phyloP scores from a whole-genome alignment of 2,888 invertebrate species.

The Lochmaea capreae region DNA sequence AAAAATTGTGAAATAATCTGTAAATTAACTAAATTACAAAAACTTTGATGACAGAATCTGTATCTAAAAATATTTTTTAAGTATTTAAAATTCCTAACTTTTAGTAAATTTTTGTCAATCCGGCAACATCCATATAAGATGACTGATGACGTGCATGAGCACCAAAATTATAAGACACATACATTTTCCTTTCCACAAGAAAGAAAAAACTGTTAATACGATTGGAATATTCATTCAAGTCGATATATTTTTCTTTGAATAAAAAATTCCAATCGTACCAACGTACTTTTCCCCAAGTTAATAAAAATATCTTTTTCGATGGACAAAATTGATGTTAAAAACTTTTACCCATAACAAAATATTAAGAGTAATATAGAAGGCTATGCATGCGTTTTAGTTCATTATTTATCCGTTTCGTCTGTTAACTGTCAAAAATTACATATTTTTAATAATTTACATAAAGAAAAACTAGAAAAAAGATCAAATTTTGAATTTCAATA shows the following conservation, averaged over 20 bases:
- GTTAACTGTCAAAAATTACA: not conserved
- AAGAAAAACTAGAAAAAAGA: too few relatives aligned
- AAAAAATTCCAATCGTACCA: not conserved
- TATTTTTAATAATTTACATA: too few relatives aligned
- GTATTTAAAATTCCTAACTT: too few relatives aligned
- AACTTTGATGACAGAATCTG: not conserved
- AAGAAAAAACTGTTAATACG: slow-evolving; percentile 3
- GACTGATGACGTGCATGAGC: not conserved
- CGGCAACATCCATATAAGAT: too few relatives aligned
- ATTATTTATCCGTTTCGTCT: not conserved
- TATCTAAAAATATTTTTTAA: not conserved
- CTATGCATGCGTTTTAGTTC: slow-evolving; percentile 7
- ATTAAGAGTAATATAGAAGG: not conserved
- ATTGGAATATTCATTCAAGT: not conserved
- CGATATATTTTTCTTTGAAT: not conserved
- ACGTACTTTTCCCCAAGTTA: not conserved
- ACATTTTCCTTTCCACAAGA: slow-evolving; percentile 7
- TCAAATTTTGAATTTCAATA: too few relatives aligned
- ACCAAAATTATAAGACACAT: slow-evolving; percentile 2
- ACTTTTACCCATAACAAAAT: slow-evolving; percentile 3
- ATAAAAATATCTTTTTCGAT: slow-evolving; percentile 8
- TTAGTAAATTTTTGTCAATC: too few relatives aligned
- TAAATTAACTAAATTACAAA: too few relatives aligned
- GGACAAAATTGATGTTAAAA: slow-evolving; percentile 8
- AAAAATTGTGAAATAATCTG: too few relatives aligned